Evolutionary conservation across 92 coral and sea anemone species (phyloP), one percentile per base, ranked within the genome.

Genomic region (Porites rus): DNA sequence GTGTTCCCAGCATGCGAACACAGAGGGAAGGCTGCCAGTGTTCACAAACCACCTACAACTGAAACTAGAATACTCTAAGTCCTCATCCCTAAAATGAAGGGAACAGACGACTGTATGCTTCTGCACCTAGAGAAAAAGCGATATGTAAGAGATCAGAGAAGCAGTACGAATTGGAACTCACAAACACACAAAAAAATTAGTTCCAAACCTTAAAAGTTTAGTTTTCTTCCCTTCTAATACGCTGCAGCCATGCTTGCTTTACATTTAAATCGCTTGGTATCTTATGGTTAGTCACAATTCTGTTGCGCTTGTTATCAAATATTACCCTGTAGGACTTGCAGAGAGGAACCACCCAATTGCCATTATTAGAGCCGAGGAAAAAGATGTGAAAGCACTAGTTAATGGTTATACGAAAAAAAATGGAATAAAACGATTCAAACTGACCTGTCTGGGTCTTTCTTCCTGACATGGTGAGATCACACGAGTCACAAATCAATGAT

Each of bases 61-160:
- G 68, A 64, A 90, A 7, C 80, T 81, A 2, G 76, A 56, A 56
- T 51, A 73, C 70, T 86, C 91, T 50, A 86, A 79, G 73, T 86
- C 91, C 58, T 80, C 88, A 20, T 85, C 81, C 21, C 4, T 20
- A 38, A 89, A 89, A 79, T 84, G 76, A 50, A 84, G 88, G 14
- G 90, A 90, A 38, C 93, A 90, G 13, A 80, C 84, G 72, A 90
- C 84, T 6, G 92, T 89, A 64, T 89, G 87, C 24, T 82, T 73
- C 81, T 76, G 68, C 2, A 88, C 77, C 91, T 88, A 51, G 60
- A 63, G 62, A 75, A 72, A 24, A 24, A 24, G 25, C 31, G 38
- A 19, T 8, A 13, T 7, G 7, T 13, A 56, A 13, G 14, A 10
- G 60, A 56, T 56, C 13, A 10, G 60, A 0, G 43, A 31, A 31